Conservation (phyloP, 37 sponge, comb jelly and placozoan genomes). For the Beroe forskalii region DNA sequence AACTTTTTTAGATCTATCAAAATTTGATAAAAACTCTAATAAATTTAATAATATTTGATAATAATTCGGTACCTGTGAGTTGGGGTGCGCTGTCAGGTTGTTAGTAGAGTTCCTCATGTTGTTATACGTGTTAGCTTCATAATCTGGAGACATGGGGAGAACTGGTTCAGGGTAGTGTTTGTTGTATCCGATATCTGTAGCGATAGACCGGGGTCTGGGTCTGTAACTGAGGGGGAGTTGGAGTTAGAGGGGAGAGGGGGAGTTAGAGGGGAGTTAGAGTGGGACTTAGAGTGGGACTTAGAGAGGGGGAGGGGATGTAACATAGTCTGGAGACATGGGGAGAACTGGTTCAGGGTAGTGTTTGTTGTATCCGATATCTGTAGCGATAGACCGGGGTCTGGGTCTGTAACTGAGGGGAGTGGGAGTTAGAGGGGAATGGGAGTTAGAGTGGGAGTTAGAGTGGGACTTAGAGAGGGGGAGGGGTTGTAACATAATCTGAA, state of each 20-base stretch:
- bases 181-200: constrained; percentile 50
- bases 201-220: constrained; percentile 55
- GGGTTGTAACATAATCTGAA: constrained; percentile 41
- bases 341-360: not conserved
- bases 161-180: not conserved
- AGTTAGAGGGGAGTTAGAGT: not conserved
- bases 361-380: constrained; percentile 45
- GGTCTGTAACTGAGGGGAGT: not conserved
- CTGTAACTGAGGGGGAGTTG: constrained; percentile 22
- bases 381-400: constrained; percentile 34
- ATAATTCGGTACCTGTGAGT: no score
- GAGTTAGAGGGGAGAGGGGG: not conserved
- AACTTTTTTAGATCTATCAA: no score
- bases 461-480: no score
- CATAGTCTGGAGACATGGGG: constrained; percentile 45
- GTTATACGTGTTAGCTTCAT: not conserved
- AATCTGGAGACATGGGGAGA: constrained; percentile 18
- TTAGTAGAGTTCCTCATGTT: not conserved
- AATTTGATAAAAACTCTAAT: no score
- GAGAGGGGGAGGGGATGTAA: no score
- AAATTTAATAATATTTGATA: no score
- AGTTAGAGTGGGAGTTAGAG: not conserved
- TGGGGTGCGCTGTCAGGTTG: constrained; percentile 14
- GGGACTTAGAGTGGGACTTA: no score
- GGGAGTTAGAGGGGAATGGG: not conserved